Conservation (phyloP, 2,888 invertebrate species). For the Elmis aenea region DNA sequence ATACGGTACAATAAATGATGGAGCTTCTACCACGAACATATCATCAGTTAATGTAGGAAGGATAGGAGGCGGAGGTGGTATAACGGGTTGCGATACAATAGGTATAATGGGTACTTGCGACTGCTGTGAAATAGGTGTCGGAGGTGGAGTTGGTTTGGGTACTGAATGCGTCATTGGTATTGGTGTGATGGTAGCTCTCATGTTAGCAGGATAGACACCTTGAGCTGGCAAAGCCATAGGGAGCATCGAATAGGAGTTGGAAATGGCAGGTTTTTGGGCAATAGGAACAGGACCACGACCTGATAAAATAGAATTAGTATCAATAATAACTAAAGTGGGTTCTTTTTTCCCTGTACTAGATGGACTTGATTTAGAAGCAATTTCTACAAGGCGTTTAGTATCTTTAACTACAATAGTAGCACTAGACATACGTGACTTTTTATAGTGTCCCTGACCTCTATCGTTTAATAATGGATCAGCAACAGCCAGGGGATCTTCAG, state of each 20-base stretch:
- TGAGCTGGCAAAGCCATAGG: conserved; percentile 56
- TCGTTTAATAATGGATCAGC: conserved; percentile 28
- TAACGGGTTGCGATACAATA: conserved; percentile 3
- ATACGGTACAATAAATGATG: conserved; percentile 89
- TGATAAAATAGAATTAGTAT: conserved; percentile 67
- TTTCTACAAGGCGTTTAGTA: conserved; percentile 65
- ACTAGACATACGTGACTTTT: conserved; percentile 13
- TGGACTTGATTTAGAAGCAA: conserved; percentile 57
- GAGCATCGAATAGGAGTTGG: conserved; percentile 45
- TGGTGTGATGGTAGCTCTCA: conserved; percentile 55
- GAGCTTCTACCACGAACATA: conserved; percentile 89
- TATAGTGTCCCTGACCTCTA: conserved; percentile 1
- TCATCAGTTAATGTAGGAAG: conserved; percentile 83
- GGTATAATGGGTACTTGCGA: no score
- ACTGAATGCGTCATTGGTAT: conserved; percentile 45
- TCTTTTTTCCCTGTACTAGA: conserved; percentile 57
- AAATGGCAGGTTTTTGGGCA: conserved; percentile 39
- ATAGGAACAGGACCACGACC: conserved; percentile 57
- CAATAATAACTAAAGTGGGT: conserved; percentile 72
- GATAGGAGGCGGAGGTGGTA: conserved; percentile 52
- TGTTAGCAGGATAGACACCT: conserved; percentile 59
- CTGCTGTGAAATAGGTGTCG: conserved; percentile 30
- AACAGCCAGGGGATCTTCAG: conserved; percentile 55
- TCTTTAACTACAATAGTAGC: conserved; percentile 63
- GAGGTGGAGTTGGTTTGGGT: conserved; percentile 32